These are phyloP conservation scores for Aplysia californica DNA, from an alignment of 1,140 invertebrate species.

Conservation along the genomic window DNA sequence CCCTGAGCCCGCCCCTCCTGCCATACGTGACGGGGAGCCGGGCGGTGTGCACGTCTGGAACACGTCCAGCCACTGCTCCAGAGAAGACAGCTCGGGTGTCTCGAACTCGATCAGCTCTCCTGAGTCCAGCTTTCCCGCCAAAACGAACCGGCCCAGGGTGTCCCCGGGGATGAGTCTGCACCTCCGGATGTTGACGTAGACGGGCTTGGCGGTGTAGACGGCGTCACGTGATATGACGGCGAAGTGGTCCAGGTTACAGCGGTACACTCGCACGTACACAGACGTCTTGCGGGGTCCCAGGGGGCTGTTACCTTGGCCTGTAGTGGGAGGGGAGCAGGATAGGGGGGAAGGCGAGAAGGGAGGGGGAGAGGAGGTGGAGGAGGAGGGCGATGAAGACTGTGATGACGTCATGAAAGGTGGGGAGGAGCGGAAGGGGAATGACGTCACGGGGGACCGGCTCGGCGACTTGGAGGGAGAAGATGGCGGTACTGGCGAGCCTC, in stretches of 20 bases:
- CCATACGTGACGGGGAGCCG: slow-evolving; percentile 6
- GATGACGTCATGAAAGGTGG: background rate
- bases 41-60: slow-evolving; percentile 7
- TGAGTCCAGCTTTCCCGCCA: slow-evolving; percentile 15
- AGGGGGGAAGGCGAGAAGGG: background rate
- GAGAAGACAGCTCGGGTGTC: slow-evolving; percentile 10
- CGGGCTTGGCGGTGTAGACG: slow-evolving; percentile 2
- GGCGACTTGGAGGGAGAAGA: background rate
- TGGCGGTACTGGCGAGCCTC: background rate
- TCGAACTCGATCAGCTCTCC: slow-evolving; percentile 22
- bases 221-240: slow-evolving; percentile 19
- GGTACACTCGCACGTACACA: slow-evolving; percentile 17
- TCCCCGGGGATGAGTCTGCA: slow-evolving; percentile 20
- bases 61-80: slow-evolving; percentile 27
- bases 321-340: background rate
- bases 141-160: slow-evolving; percentile 15
- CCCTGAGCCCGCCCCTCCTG: background rate
- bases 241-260: slow-evolving; percentile 24
- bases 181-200: slow-evolving; percentile 24
- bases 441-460: background rate
- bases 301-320: too few relatives aligned
- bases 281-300: background rate
- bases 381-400: background rate
- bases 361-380: background rate
- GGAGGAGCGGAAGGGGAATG: background rate